Evolutionary conservation across 2,113 vertebrate species (phyloP).

Genomic region (Leptodactylus fuscus): DNA sequence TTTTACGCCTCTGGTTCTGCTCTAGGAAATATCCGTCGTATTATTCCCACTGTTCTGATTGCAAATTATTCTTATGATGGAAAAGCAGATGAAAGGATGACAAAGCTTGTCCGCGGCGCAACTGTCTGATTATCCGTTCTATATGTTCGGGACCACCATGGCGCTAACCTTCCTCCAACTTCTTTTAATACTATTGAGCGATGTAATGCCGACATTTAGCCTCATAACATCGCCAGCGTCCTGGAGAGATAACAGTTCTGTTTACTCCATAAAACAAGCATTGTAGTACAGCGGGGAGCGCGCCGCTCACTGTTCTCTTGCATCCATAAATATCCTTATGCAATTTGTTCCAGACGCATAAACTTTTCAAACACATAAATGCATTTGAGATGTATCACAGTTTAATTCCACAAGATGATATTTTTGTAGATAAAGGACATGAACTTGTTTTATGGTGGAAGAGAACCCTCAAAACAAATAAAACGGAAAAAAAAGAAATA

Average conservation of each 20-base stretch:
- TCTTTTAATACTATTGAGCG: slow-evolving; percentile 17
- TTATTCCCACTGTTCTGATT: slow-evolving; percentile 11
- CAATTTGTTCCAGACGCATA: slow-evolving; percentile 12
- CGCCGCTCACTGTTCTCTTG: not conserved
- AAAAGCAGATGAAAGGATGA: slow-evolving; percentile 3
- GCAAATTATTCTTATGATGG: slow-evolving; percentile 25
- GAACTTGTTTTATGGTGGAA: not conserved
- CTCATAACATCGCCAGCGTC: slow-evolving; percentile 8
- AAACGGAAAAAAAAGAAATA: too few relatives aligned
- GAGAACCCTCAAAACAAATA: too few relatives aligned
- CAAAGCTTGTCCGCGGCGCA: not conserved
- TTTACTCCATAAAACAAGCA: slow-evolving; percentile 54
- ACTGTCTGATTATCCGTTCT: slow-evolving; percentile 32
- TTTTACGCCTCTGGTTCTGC: slow-evolving; percentile 23
- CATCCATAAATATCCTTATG: slow-evolving; percentile 43
- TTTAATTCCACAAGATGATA: not conserved
- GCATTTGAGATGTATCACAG: not conserved
- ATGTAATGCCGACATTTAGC: slow-evolving; percentile 40
- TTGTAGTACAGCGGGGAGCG: not conserved
- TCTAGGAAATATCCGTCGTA: not conserved
- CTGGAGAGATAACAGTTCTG: slow-evolving; percentile 49
- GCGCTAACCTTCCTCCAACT: slow-evolving; percentile 3
- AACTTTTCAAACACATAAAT: slow-evolving; percentile 18
- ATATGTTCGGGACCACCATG: slow-evolving; percentile 16
- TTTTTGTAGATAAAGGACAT: not conserved